Evolutionary conservation across 2,888 invertebrate genomes (phyloP), one percentile per base, ranked within the genome.

Genomic region (Acrobasis repandana): DNA sequence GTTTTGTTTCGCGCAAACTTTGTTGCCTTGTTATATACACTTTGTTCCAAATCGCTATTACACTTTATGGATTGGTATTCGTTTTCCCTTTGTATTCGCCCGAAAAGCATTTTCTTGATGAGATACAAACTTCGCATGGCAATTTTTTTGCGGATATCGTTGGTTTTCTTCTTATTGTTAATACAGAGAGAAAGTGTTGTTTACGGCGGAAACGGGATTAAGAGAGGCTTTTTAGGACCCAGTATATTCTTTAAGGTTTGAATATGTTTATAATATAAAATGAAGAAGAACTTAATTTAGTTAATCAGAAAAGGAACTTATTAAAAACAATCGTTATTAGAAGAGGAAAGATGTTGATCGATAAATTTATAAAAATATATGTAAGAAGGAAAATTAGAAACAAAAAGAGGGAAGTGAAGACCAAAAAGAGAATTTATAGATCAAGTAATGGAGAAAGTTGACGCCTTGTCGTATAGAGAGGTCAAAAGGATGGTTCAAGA

Each of bases 1-100:
- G 84, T 74, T 85, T 86, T 85, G 84, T 86, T 85, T 86, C 82
- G 68, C 65, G 64, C 63, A 74, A 88, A 85, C 83, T 87, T 84
- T 81, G 80, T 82, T 77, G 74, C 71, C 69, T 70, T 77, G 76
- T 75, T 77, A 82, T 76, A 76, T 83, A 79, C 81, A 77, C 76
- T 78, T 78, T 74, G 73, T 76, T 70, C 71, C 68, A 72, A 83
- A 79, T 80, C 73, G 78, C 74, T 79, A 74, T 72, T 74, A 82
- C 75, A 76, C 70, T 79, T 79, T 83, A 81, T 79, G 72, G 70
- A 83, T 81, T 79, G 77, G 73, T 74, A 81, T 80, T 82, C 75
- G 72, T 79, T 76, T 75, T 74, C 70, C 71, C 74, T 80, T 79
- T 75, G 74, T 76, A 70, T 70, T 75, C 66, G 60, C 65, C 65